Conservation (phyloP, 1,140 invertebrate species). For the Cyclina sinensis region DNA sequence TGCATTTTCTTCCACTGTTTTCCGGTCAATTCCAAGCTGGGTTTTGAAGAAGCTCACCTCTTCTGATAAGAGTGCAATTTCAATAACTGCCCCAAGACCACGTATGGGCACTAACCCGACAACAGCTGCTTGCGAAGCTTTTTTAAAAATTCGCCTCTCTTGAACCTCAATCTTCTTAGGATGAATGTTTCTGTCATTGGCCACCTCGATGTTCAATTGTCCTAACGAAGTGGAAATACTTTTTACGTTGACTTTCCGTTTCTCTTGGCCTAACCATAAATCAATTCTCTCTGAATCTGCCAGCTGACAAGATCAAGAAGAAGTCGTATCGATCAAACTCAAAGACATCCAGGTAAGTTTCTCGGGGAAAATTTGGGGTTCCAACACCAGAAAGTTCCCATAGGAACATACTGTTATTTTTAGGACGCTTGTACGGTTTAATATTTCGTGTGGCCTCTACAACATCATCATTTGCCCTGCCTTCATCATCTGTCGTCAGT, state of each 20-base stretch:
- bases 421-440: neutral
- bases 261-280: neutral
- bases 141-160: neutral
- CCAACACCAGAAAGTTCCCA: slow-evolving; percentile 34
- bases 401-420: neutral
- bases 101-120: neutral
- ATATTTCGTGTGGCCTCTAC: neutral
- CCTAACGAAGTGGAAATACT: no score
- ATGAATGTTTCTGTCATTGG: no score
- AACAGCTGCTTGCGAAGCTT: neutral
- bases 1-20: neutral
- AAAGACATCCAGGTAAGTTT: neutral
- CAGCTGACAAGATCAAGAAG: neutral
- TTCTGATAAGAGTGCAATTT: neutral
- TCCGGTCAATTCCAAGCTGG: neutral
- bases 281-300: slow-evolving; percentile 9
- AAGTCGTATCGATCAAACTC: slow-evolving; percentile 15
- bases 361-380: neutral
- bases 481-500: neutral
- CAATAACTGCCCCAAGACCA: neutral
- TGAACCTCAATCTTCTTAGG: neutral
- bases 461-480: neutral
- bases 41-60: neutral
- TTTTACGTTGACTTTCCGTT: neutral
- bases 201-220: no score